Conservation (phyloP, 2,797 vertebrate species). For the Molossus alvarezi region DNA sequence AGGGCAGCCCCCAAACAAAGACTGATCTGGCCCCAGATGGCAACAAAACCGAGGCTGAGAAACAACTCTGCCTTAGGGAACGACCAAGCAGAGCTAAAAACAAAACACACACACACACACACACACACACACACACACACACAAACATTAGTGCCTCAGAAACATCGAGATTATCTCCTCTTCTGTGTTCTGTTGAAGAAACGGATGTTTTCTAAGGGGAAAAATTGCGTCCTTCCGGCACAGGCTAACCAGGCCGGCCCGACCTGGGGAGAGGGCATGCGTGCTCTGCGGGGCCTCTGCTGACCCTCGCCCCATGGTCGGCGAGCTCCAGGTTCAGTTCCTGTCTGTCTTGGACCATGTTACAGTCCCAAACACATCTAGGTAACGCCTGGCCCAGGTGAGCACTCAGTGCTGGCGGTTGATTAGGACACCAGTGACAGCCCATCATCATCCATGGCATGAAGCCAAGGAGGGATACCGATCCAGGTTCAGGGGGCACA, state of each 20-base stretch:
- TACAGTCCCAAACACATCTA: neutral
- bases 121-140: too few species aligned
- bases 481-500: neutral
- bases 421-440: fast-evolving
- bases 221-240: neutral
- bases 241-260: too few species aligned
- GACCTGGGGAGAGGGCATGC: fast-evolving
- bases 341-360: neutral
- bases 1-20: fast-evolving
- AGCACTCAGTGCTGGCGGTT: fast-evolving
- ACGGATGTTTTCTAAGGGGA: neutral
- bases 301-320: neutral
- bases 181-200: neutral
- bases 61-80: neutral
- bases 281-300: neutral
- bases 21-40: fast-evolving
- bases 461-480: neutral
- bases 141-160: neutral
- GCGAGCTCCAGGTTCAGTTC: neutral
- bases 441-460: fast-evolving
- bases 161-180: neutral
- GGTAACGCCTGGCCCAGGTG: too few species aligned
- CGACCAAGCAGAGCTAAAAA: neutral
- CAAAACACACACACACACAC: too few species aligned
- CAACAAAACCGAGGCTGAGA: neutral